These are phyloP conservation scores for Nycticorax nycticorax DNA, from an alignment of 2,113 vertebrate species.

Conservation along the genomic window DNA sequence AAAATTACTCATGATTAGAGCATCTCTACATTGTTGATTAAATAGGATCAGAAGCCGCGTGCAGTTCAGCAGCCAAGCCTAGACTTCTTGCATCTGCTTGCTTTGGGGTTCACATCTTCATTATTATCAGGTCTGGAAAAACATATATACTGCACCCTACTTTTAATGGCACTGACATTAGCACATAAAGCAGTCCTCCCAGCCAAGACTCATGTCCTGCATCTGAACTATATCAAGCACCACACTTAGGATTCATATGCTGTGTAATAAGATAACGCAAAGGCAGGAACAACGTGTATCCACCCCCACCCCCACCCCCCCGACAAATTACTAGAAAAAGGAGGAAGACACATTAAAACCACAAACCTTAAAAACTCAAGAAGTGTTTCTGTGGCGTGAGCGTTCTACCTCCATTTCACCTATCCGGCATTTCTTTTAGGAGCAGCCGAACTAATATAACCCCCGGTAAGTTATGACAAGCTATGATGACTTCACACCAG, in stretches of 20 bases:
- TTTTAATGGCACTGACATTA: background rate
- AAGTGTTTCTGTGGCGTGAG: background rate
- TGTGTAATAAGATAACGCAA: background rate
- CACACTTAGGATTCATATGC: background rate
- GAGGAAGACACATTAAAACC: background rate
- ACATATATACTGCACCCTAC: background rate
- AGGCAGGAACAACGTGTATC: background rate
- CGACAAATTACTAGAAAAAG: background rate
- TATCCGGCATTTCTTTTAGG: background rate
- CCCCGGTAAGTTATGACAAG: background rate
- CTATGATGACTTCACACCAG: background rate
- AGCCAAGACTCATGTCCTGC: background rate
- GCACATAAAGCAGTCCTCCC: background rate
- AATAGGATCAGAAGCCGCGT: background rate
- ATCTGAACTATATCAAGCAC: background rate
- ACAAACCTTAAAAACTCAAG: background rate
- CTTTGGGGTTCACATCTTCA: background rate
- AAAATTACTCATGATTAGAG: background rate
- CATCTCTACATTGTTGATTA: background rate
- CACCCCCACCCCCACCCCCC: accelerated
- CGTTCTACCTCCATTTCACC: background rate
- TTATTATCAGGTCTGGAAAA: background rate
- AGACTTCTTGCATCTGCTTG: background rate
- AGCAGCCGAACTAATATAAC: background rate
- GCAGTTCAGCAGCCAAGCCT: background rate